phyloP scores from a whole-genome alignment of 2,888 invertebrate genomes.

The Drosophila maculinotata region DNA sequence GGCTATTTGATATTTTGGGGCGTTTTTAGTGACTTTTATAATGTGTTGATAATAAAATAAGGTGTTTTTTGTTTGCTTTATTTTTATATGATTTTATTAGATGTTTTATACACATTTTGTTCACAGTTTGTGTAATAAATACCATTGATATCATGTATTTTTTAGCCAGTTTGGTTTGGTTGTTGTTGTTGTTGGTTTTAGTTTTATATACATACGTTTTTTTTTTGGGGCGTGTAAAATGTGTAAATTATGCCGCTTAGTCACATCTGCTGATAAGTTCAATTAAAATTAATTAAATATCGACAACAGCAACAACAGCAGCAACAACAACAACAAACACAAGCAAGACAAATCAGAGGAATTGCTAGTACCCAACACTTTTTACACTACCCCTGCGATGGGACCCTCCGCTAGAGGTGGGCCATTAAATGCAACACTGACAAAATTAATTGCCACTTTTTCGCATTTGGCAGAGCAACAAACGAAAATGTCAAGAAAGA shows the following conservation, averaged over 20 bases:
- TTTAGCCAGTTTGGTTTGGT: not conserved
- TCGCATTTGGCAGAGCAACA: constrained; percentile 82
- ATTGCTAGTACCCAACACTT: constrained; percentile 10
- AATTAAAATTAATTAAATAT: constrained; percentile 70
- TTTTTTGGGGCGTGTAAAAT: constrained; percentile 20
- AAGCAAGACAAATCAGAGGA: constrained; percentile 16
- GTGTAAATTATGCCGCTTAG: constrained; percentile 32
- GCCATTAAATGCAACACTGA: constrained; percentile 80
- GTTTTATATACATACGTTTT: too few relatives aligned
- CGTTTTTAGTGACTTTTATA: constrained; percentile 29
- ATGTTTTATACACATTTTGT: constrained; percentile 18
- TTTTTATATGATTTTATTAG: constrained; percentile 21
- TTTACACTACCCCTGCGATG: not conserved
- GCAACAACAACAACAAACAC: not conserved
- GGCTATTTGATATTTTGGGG: constrained; percentile 20
- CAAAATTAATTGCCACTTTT: constrained; percentile 83
- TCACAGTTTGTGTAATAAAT: constrained; percentile 24
- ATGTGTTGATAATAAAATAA: constrained; percentile 26
- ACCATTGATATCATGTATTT: constrained; percentile 14
- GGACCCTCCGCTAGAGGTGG: constrained; percentile 19
- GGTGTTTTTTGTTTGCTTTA: constrained; percentile 7
- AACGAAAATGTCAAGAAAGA: constrained; percentile 82
- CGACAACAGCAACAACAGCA: constrained; percentile 7
- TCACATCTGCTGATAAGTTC: constrained; percentile 54
- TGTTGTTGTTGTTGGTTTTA: constrained; percentile 1